Conservation (phyloP, 2,113 vertebrate species). For the Protomyctophum bolini region DNA sequence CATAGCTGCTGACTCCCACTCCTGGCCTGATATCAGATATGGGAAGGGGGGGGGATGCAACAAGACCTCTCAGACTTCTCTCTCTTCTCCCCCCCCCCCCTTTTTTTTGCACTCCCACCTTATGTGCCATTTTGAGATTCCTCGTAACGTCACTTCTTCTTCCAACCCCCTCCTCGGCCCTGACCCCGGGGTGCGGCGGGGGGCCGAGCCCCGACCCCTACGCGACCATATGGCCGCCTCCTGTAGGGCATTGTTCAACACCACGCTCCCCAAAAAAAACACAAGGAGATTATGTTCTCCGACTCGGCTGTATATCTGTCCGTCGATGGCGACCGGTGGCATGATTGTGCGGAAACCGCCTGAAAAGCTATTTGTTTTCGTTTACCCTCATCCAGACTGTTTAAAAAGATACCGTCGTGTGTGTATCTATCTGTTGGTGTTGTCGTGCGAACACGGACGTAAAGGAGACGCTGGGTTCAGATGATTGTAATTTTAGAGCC, state of each 20-base stretch:
- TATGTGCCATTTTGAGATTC: conserved; percentile 22
- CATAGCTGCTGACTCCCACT: conserved; percentile 46
- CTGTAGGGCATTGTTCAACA: background rate
- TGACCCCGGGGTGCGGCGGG: background rate
- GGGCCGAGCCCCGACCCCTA: background rate
- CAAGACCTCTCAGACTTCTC: conserved; percentile 36
- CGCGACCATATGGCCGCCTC: background rate
- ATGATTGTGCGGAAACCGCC: too few species aligned
- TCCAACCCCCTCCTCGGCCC: background rate
- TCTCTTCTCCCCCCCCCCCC: conserved; percentile 7
- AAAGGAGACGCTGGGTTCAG: conserved; percentile 29
- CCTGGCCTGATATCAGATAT: conserved; percentile 52
- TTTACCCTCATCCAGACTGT: too few species aligned
- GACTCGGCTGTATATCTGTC: too few species aligned
- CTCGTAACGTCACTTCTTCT: conserved; percentile 47
- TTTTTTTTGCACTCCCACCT: conserved; percentile 33
- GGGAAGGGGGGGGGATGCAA: conserved; percentile 3
- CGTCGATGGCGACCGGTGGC: too few species aligned
- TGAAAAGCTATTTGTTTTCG: too few species aligned
- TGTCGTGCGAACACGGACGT: background rate
- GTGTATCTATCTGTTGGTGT: too few species aligned
- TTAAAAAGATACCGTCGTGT: too few species aligned
- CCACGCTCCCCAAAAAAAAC: background rate
- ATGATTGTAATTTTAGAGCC: conserved; percentile 59
- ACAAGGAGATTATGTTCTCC: background rate